A percentile compares a stretch with the other conserved stretches of the same genome.
These are phyloP conservation scores for Polydrusus tereticollis DNA, from an alignment of 2,888 invertebrate species.

Conservation along the genomic window DNA sequence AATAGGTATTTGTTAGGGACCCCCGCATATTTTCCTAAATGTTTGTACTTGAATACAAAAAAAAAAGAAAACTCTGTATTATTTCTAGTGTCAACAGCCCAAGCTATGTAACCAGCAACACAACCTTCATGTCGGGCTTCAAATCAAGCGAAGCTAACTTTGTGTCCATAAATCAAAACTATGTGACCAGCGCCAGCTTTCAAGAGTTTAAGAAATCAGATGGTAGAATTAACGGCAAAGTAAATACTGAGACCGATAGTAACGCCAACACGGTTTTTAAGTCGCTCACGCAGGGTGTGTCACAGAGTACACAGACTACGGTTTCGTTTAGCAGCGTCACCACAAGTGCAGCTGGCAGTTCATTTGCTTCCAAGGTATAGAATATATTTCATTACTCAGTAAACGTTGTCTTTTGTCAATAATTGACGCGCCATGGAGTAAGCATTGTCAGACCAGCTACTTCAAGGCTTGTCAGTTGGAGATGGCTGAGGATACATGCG, in stretches of 20 bases:
- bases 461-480: too few relatives aligned
- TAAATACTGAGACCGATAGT: slow-evolving; percentile 66
- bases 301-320: slow-evolving; percentile 51
- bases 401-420: too few relatives aligned
- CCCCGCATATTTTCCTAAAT: too few relatives aligned
- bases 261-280: slow-evolving; percentile 65
- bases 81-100: slow-evolving; percentile 45
- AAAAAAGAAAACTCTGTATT: background rate
- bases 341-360: slow-evolving; percentile 36
- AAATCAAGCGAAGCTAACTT: slow-evolving; percentile 36
- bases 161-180: slow-evolving; percentile 50
- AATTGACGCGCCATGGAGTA: too few relatives aligned
- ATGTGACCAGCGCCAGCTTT: slow-evolving; percentile 46
- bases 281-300: slow-evolving; percentile 51
- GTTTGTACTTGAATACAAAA: background rate
- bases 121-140: slow-evolving; percentile 8
- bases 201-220: slow-evolving; percentile 57
- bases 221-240: slow-evolving; percentile 55
- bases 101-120: slow-evolving; percentile 55
- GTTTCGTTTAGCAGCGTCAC: slow-evolving; percentile 49
- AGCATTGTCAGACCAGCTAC: too few relatives aligned
- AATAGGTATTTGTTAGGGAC: too few relatives aligned
- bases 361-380: slow-evolving; percentile 16
- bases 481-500: too few relatives aligned
- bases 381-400: too few relatives aligned